Evolutionary conservation across 2,888 invertebrate genomes (phyloP), one percentile per base, ranked within the genome.

Genomic region (Synergus japonicus): DNA sequence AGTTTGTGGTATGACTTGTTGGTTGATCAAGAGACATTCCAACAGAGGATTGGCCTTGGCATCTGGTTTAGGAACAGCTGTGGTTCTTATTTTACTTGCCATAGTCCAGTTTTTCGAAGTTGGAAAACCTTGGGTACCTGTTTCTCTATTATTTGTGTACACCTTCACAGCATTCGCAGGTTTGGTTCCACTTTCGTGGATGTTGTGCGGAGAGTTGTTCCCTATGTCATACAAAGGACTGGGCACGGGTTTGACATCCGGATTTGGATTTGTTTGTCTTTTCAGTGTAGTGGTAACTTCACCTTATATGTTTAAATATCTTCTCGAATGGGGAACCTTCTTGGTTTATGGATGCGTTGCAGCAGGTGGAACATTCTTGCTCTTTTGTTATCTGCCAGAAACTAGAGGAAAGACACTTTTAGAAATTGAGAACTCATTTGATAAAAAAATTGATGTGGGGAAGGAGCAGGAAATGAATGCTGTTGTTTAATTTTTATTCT

Each of bases 181-280:
- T 0, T 88, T 95, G 22, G 93, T 95, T 13, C 95, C 96, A 0
- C 88, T 96, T 76, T 96, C 96, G 0, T 96, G 96, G 95, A 94
- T 95, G 46, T 94, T 96, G 94, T 95, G 95, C 84, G 96, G 96
- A 0, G 96, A 96, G 91, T 93, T 96, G 0, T 96, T 96, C 87
- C 94, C 96, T 0, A 93, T 94, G 1, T 93, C 93, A 79, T 93
- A 94, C 0, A 92, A 95, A 49, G 96, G 95, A 0, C 88, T 95
- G 0, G 96, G 96, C 0, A 95, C 96, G 0, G 96, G 96, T 0
- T 92, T 95, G 12, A 94, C 95, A 76, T 94, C 95, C 0, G 94
- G 94, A n/a, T 93, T 94, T 46, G 94, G 94, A 0, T 96, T 95
- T 87, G 88, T 94, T 7, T 93, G 95, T 1, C 94, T 95, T 83